A percentile compares a stretch with the other conserved stretches of the same genome.
These are phyloP conservation scores for Sapayoa aenigma DNA, from an alignment of 2,113 vertebrate species.

Conservation along the genomic window DNA sequence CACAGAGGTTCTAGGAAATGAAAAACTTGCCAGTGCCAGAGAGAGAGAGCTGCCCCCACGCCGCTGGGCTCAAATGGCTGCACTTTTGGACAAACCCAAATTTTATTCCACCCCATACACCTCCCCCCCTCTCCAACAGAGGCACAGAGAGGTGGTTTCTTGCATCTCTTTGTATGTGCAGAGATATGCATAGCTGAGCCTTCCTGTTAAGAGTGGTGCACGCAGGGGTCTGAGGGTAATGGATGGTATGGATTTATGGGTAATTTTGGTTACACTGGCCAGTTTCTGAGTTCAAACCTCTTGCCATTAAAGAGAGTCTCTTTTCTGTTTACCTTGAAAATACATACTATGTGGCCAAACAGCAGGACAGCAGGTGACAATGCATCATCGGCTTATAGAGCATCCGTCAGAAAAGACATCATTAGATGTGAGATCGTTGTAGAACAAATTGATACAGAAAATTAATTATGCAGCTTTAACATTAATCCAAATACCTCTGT, in stretches of 20 bases:
- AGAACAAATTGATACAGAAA: slow-evolving; percentile 10
- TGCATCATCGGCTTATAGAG: not conserved
- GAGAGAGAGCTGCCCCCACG: not conserved
- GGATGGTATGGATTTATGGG: not conserved
- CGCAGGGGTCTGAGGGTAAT: not conserved
- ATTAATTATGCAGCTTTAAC: slow-evolving; percentile 18
- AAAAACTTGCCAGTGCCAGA: not conserved
- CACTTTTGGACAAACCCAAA: not conserved
- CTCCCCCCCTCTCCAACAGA: rapidly evolving
- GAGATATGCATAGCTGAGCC: not conserved
- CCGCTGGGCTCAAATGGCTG: rapidly evolving
- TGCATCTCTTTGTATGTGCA: rapidly evolving
- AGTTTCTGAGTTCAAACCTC: not conserved
- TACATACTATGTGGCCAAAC: not conserved
- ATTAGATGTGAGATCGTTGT: not conserved
- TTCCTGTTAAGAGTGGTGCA: rapidly evolving
- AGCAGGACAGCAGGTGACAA: not conserved
- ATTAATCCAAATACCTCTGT: not conserved
- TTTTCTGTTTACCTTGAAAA: not conserved
- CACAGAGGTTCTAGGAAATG: not conserved
- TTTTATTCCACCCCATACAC: not conserved
- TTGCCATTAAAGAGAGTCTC: not conserved
- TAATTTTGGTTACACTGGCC: not conserved
- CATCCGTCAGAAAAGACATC: not conserved
- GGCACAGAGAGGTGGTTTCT: not conserved